phyloP scores from a whole-genome alignment of 2,113 vertebrate species.

The Chunga burmeisteri region DNA sequence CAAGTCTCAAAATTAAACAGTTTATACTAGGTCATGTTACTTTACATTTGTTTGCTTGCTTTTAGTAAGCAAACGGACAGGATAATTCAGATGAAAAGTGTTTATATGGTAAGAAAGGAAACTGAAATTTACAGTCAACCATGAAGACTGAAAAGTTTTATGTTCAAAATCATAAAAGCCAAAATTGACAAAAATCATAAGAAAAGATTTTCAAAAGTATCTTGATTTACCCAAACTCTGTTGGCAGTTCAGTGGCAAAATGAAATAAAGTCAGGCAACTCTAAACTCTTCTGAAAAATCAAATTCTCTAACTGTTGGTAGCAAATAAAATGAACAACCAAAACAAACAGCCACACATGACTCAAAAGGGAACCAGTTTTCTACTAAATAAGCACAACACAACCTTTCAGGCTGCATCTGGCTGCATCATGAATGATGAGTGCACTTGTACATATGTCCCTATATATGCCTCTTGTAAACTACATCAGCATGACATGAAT shows the following conservation, averaged over 20 bases:
- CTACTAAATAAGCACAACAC: neutral
- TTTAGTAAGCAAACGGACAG: neutral
- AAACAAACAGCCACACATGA: neutral
- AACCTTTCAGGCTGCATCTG: neutral
- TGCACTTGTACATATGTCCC: neutral
- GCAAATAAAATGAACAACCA: neutral
- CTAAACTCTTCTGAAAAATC: neutral
- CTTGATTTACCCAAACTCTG: neutral
- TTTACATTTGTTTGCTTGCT: neutral
- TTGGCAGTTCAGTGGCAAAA: neutral
- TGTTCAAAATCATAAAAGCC: neutral
- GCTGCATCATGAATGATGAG: neutral
- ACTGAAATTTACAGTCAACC: neutral
- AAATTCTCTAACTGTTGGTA: neutral
- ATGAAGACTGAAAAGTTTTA: neutral
- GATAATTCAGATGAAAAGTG: neutral
- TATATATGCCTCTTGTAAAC: neutral
- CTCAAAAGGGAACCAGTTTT: neutral
- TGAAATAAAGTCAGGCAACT: neutral
- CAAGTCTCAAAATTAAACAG: neutral
- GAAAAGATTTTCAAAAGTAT: neutral
- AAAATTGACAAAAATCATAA: neutral
- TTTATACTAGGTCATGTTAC: neutral
- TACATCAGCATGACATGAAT: neutral
- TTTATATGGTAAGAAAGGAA: neutral